Conservation (phyloP, 1,140 invertebrate genomes). For the Neuroterus valhalla region DNA sequence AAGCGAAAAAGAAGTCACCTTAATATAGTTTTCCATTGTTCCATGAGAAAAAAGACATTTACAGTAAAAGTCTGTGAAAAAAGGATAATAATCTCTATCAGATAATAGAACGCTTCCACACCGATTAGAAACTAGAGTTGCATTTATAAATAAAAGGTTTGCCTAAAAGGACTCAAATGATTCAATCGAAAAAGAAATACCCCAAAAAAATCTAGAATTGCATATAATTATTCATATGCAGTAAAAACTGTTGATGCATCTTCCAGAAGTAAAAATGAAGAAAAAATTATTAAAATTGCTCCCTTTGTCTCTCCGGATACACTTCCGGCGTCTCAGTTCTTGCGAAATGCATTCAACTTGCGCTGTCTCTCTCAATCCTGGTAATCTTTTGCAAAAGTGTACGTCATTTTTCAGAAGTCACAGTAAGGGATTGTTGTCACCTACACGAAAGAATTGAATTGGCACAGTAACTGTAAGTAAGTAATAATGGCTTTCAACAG, state of each 20-base stretch:
- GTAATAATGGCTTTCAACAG: constrained; percentile 46
- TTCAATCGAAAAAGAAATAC: no score
- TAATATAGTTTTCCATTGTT: constrained; percentile 16
- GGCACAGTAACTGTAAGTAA: constrained; percentile 44
- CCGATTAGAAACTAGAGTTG: neutral
- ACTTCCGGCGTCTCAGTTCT: constrained; percentile 28
- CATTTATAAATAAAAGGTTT: constrained; percentile 8
- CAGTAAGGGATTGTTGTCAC: neutral
- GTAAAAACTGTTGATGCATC: no score
- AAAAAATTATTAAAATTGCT: neutral
- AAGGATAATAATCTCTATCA: neutral
- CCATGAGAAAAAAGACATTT: neutral
- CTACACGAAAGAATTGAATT: constrained; percentile 42
- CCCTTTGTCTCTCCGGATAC: neutral
- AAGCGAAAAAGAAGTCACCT: neutral
- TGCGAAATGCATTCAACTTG: constrained; percentile 11
- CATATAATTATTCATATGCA: no score
- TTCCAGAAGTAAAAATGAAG: neutral
- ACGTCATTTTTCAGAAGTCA: constrained; percentile 1
- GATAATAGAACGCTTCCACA: neutral
- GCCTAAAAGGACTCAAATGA: neutral
- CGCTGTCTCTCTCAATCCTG: constrained; percentile 26
- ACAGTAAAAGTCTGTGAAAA: constrained; percentile 8
- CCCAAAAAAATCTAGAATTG: no score
- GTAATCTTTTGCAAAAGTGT: neutral